Evolutionary conservation across 2,888 invertebrate species (phyloP).

Genomic region (Microplitis manilae): DNA sequence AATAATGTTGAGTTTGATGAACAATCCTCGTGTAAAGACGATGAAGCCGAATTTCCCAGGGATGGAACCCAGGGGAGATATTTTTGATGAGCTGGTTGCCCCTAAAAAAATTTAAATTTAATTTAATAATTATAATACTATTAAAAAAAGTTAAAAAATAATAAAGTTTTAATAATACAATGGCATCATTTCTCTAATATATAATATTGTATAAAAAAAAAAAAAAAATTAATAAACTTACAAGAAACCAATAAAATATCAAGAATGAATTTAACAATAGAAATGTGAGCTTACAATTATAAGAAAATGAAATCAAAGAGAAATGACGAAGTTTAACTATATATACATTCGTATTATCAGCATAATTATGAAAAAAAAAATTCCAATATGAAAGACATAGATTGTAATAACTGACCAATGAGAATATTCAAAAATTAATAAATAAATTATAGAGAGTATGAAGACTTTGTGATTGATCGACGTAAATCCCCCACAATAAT

Average conservation of each 20-base stretch:
- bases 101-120: conserved; percentile 54
- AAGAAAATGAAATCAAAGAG: conserved; percentile 47
- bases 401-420: conserved; percentile 38
- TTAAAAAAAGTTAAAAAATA: conserved; percentile 14
- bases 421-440: conserved; percentile 18
- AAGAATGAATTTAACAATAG: not conserved
- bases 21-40: conserved; percentile 63
- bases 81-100: conserved; percentile 61
- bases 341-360: conserved; percentile 58
- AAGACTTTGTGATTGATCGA: conserved; percentile 22
- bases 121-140: not conserved
- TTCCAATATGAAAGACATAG: conserved; percentile 20
- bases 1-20: conserved; percentile 66
- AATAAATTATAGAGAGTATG: conserved; percentile 21
- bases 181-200: too few relatives aligned
- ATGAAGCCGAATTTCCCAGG: conserved; percentile 55
- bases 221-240: not conserved
- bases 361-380: conserved; percentile 28
- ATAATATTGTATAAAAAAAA: conserved; percentile 29
- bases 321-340: conserved; percentile 57
- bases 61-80: conserved; percentile 65
- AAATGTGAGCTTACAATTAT: not conserved
- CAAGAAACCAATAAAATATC: not conserved
- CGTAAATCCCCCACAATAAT: conserved; percentile 17
- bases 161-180: too few relatives aligned